Evolutionary conservation across 2,888 invertebrate genomes (phyloP).

Genomic region (Mesorhabditis spiculigera): DNA sequence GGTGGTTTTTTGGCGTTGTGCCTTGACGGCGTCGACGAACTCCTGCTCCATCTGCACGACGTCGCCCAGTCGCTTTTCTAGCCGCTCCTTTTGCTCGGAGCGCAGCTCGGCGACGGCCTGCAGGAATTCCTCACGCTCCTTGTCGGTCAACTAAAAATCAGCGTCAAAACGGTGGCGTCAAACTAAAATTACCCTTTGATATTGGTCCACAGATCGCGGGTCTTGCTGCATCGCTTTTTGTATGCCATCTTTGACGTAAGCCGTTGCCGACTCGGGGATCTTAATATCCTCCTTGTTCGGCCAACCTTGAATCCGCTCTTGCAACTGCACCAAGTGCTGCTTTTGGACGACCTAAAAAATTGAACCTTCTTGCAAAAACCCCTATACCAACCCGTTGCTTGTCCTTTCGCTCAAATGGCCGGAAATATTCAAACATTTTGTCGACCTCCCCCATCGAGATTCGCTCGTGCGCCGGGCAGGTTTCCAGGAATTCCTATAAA

Average conservation of each 20-base stretch:
- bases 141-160: constrained; percentile 27
- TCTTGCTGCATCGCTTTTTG: background rate
- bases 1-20: too few relatives aligned
- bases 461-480: constrained; percentile 27
- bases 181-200: constrained; percentile 22
- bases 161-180: background rate
- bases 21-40: too few relatives aligned
- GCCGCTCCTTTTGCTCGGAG: constrained; percentile 33
- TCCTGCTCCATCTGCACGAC: constrained; percentile 25
- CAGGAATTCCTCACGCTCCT: constrained; percentile 31
- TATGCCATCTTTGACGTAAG: background rate
- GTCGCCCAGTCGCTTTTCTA: constrained; percentile 34
- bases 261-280: background rate
- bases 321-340: constrained; percentile 30
- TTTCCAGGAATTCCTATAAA: constrained; percentile 14
- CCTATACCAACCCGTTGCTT: constrained; percentile 31
- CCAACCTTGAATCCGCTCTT: constrained; percentile 22
- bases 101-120: constrained; percentile 34
- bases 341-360: constrained; percentile 34
- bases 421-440: constrained; percentile 46
- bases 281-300: background rate
- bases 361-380: too few relatives aligned
- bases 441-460: constrained; percentile 40
- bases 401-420: constrained; percentile 48
- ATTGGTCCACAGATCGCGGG: constrained; percentile 20